These are phyloP conservation scores for Selene dorsalis DNA, from an alignment of 2,797 vertebrate genomes.

Conservation along the genomic window DNA sequence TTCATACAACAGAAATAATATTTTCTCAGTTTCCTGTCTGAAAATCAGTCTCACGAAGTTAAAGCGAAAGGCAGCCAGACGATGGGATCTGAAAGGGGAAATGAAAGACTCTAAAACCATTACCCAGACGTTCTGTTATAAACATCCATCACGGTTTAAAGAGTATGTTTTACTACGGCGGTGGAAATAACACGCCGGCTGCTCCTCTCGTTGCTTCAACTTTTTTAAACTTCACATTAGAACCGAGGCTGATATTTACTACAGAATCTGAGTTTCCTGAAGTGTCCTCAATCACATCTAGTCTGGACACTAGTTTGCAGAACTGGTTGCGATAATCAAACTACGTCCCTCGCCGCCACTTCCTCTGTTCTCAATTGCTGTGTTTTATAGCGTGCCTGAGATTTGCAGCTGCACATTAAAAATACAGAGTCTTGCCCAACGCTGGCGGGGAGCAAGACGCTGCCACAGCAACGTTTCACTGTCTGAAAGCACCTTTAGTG, in stretches of 20 bases:
- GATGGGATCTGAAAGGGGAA: background rate
- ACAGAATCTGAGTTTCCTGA: too few relatives aligned
- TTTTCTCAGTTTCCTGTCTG: background rate
- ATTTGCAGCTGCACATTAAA: background rate
- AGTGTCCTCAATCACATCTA: too few relatives aligned
- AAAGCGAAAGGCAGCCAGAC: background rate
- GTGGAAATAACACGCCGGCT: too few relatives aligned
- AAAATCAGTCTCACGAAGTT: background rate
- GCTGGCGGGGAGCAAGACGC: background rate
- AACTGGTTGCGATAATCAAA: too few relatives aligned
- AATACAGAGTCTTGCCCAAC: background rate
- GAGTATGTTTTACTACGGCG: too few relatives aligned
- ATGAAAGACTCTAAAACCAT: background rate
- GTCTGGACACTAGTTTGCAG: too few relatives aligned
- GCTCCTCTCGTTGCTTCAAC: too few relatives aligned
- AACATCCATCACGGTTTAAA: background rate
- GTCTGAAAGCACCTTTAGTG: background rate
- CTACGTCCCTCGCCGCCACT: too few relatives aligned
- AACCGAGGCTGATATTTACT: too few relatives aligned
- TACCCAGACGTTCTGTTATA: background rate
- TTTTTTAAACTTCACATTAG: too few relatives aligned
- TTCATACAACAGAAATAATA: background rate
- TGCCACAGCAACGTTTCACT: background rate
- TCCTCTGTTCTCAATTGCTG: too few relatives aligned
- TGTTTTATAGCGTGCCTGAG: too few relatives aligned